Evolutionary conservation across 2,888 invertebrate genomes (phyloP), one percentile per base, ranked within the genome.

Genomic region (Melieria picta): DNA sequence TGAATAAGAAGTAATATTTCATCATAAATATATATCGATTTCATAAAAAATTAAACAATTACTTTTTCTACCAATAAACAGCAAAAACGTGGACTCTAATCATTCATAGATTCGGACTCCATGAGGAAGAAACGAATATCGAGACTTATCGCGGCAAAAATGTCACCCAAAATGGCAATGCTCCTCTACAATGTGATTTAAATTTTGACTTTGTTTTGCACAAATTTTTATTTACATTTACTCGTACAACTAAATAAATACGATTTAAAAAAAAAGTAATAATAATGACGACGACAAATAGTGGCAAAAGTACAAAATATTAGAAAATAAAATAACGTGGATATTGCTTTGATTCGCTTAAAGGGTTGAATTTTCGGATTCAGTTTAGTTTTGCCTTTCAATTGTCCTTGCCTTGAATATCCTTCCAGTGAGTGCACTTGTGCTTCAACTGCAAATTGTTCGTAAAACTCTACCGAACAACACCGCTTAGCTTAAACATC

Each of bases 401-500:
- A 30, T 30, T 30, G 30, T 30, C 30, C 30, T 30, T 30, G 30
- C 30, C 30, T 30, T 30, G 30, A 30, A 30, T 30, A 30, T 30
- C 30, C 30, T 30, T 30, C 30, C 30, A 30, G 30, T 2, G 30
- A 2, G 30, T 30, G 30, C 30, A 30, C 30, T 30, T 30, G 30
- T 30, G 46, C 45, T 30, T 42, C 30, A 56, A 30, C 11, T 48
- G 57, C 42, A 66, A 50, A 58, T n/a, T 30, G 58, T 66, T 57
- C 30, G 30, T 56, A 30, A 9, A 13, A 56, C 7, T 56, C 30
- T 56, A 1, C 30, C 13, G 5, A 55, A 10, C 30, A 16, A 4
- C 30, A 30, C 58, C 58, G n/a, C 50, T 62, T 76, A 75, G 76
- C 78, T 84, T 86, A 86, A 78, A 86, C 86, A 80, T 86, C 86